A percentile compares a stretch with the other conserved stretches of the same genome.
phyloP scores from a whole-genome alignment of 35 echinoderm and acorn worm genomes.

The Ophioderma brevispina region DNA sequence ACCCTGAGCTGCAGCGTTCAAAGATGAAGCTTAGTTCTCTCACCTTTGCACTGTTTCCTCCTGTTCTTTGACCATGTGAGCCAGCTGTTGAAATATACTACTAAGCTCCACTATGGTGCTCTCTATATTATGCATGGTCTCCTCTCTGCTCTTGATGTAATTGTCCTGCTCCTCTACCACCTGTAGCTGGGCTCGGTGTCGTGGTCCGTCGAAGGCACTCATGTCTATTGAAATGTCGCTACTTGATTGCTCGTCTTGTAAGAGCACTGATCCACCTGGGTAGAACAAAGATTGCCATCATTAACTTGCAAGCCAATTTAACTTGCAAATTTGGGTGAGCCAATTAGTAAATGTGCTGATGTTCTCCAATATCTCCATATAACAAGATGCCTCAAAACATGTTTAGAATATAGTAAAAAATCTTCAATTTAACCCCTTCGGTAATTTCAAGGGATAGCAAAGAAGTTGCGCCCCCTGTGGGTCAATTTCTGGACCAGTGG shows the following conservation, averaged over 20 bases:
- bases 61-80: constrained; percentile 99
- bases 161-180: constrained; percentile 89
- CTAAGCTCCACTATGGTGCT: constrained; percentile 96
- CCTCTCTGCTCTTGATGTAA: constrained; percentile 89
- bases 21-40: constrained; percentile 3
- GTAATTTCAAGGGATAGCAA: no score
- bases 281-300: no score
- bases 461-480: no score
- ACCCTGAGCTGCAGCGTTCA: no score
- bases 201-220: constrained; percentile 78
- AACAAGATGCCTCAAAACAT: constrained; percentile 4
- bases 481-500: no score
- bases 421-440: not conserved
- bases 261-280: constrained; percentile 77
- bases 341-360: no score
- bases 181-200: constrained; percentile 84
- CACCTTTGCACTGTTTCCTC: constrained; percentile 99
- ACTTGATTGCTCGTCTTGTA: constrained; percentile 70
- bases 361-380: no score
- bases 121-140: constrained; percentile 98
- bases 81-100: constrained; percentile 97
- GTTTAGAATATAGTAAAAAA: not conserved
- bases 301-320: no score
- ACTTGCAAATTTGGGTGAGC: no score
- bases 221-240: constrained; percentile 85